Evolutionary conservation across 2,113 vertebrate species (phyloP), one percentile per base, ranked within the genome.

Genomic region (Astur gentilis): DNA sequence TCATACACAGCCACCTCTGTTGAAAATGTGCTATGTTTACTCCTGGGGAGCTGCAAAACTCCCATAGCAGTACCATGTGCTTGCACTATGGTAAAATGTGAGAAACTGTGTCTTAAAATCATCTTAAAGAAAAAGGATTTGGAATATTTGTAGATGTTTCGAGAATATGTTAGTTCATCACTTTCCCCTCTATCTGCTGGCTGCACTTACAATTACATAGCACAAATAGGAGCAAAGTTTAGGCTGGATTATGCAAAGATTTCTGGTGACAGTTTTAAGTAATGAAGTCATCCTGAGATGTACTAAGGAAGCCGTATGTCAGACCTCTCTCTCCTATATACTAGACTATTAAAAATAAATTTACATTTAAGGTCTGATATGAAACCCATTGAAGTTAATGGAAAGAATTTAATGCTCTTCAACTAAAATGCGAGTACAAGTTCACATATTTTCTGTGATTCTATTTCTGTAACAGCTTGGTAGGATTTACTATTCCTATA

Each of bases 291-390:
- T 47, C 65, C 69, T 75, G 77, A 82, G 49, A 67, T 40, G 58
- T 40, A 73, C 44, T 65, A 20, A 77, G 54, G 75, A 82, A 81
- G 67, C 60, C 6, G 2, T 90, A 45, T 49, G 62, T 61, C 84
- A 96, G 70, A 52, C 10, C 44, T 83, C 65, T 54, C 69, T 71
- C 47, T 67, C 57, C 61, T 91, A 38, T 55, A 58, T 15, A 15
- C 7, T 84, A 73, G 13, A 31, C 42, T 97, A 36, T 75, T 93
- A 92, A 92, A 93, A 95, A 94, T 86, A 95, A 76, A 94, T 94
- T 97, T 94, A 77, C 92, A 96, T 96, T 94, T 91, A 89, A 86
- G 40, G 80, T 86, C 93, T 92, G 95, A 95, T 94, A 96, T 64
- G 79, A 90, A 93, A 70, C 49, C 58, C 55, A 42, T n/a, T 96